Evolutionary conservation across 53 echinoderm and acorn worm species (phyloP).

Genomic region (Holothuria scabra): DNA sequence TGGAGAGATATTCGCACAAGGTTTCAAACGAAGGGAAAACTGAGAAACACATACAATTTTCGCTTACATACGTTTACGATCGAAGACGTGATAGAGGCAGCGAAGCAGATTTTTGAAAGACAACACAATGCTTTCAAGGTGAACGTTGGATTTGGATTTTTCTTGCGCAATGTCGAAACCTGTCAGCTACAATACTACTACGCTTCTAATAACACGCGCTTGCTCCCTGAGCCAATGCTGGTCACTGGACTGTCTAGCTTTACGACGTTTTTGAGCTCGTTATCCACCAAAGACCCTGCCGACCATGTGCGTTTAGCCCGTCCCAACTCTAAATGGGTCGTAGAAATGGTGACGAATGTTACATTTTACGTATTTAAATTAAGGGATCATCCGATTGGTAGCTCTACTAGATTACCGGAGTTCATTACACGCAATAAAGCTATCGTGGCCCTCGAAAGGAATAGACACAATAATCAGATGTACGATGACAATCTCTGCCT

Average conservation of each 20-base stretch:
- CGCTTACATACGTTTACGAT: neutral
- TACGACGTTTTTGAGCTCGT: neutral
- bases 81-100: neutral
- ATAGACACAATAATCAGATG: neutral
- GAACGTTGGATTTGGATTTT: slow-evolving; percentile 48
- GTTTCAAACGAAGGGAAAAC: too few species aligned
- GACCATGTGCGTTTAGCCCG: slow-evolving; percentile 33
- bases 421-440: slow-evolving; percentile 18
- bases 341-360: slow-evolving; percentile 37
- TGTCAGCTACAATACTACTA: slow-evolving; percentile 52
- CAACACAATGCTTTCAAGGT: slow-evolving; percentile 39
- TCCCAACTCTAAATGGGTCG: slow-evolving; percentile 46
- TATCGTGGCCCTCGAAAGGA: neutral
- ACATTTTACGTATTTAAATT: slow-evolving; percentile 48
- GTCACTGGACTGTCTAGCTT: slow-evolving; percentile 16
- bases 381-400: slow-evolving; percentile 47
- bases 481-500: slow-evolving; percentile 46
- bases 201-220: slow-evolving; percentile 42
- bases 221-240: slow-evolving; percentile 10
- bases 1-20: too few species aligned
- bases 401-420: neutral
- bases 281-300: neutral
- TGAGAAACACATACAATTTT: neutral
- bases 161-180: slow-evolving; percentile 53
- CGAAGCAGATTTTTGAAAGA: neutral